phyloP scores from a whole-genome alignment of 2,888 invertebrate species.

The Hanleya hanleyi region DNA sequence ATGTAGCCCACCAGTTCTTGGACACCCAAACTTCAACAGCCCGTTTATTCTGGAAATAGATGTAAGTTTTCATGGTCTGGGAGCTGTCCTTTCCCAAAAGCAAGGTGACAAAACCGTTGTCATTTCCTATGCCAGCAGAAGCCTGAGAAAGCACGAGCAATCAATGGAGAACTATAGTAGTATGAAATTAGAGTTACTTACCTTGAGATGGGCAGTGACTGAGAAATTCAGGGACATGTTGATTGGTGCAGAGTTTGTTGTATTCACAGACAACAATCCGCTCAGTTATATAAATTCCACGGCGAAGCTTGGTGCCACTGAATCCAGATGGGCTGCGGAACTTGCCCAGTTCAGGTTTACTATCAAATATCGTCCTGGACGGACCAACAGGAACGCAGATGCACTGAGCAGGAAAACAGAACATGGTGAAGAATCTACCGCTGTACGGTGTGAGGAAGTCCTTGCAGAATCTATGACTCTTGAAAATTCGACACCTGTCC shows the following conservation, averaged over 20 bases:
- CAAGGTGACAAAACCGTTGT: slow-evolving; percentile 14
- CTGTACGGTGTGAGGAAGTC: background rate
- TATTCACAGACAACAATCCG: background rate
- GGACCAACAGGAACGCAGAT: background rate
- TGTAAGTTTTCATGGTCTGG: background rate
- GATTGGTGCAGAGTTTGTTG: background rate
- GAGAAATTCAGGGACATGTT: background rate
- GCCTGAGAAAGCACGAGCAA: slow-evolving; percentile 1
- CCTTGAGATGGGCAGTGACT: slow-evolving; percentile 19
- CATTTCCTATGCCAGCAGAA: slow-evolving; percentile 23
- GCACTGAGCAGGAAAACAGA: background rate
- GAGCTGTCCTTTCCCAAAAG: slow-evolving; percentile 15
- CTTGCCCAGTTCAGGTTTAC: background rate
- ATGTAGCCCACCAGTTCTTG: background rate
- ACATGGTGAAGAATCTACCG: background rate
- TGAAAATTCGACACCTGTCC: background rate
- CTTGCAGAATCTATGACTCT: background rate
- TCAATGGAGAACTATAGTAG: slow-evolving; percentile 17
- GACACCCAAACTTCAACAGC: background rate
- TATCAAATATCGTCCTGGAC: background rate
- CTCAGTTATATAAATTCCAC: background rate
- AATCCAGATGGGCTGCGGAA: background rate
- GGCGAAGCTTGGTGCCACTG: background rate
- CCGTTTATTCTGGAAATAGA: background rate
- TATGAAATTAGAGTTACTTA: slow-evolving; percentile 26